phyloP scores from a whole-genome alignment of 2,797 vertebrate genomes.

The Galaxias olidus region DNA sequence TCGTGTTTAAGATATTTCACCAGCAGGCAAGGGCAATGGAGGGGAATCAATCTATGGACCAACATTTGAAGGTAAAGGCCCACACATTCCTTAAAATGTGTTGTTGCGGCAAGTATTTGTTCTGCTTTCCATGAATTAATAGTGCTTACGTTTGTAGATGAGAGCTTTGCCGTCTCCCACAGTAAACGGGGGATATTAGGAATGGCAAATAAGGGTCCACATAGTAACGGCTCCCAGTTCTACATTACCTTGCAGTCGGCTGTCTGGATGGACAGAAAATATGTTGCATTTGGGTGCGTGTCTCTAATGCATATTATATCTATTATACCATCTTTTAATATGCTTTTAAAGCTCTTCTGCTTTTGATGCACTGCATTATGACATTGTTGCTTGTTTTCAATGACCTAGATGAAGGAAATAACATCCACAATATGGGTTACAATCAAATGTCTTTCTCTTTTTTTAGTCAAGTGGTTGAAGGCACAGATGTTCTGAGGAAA shows the following conservation, averaged over 20 bases:
- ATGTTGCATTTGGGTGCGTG: constrained; percentile 90
- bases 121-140: constrained; percentile 21
- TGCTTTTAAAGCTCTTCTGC: background rate
- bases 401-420: too few relatives aligned
- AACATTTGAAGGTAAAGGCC: constrained; percentile 83
- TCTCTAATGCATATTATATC: background rate
- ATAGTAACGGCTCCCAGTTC: constrained; percentile 89
- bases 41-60: constrained; percentile 87
- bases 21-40: constrained; percentile 74
- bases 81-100: background rate
- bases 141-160: too few relatives aligned
- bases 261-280: constrained; percentile 84
- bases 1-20: constrained; percentile 77
- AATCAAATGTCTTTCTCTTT: constrained; percentile 27
- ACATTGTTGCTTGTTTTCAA: too few relatives aligned
- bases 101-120: too few relatives aligned
- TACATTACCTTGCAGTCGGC: constrained; percentile 86
- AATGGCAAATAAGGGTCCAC: constrained; percentile 86
- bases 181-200: constrained; percentile 80
- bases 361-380: background rate
- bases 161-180: constrained; percentile 84
- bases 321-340: background rate
- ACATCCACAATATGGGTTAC: too few relatives aligned
- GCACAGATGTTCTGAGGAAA: constrained; percentile 78
- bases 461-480: constrained; percentile 83